Conservation (phyloP, 2,797 vertebrate species). For the Dromococcyx pavoninus region DNA sequence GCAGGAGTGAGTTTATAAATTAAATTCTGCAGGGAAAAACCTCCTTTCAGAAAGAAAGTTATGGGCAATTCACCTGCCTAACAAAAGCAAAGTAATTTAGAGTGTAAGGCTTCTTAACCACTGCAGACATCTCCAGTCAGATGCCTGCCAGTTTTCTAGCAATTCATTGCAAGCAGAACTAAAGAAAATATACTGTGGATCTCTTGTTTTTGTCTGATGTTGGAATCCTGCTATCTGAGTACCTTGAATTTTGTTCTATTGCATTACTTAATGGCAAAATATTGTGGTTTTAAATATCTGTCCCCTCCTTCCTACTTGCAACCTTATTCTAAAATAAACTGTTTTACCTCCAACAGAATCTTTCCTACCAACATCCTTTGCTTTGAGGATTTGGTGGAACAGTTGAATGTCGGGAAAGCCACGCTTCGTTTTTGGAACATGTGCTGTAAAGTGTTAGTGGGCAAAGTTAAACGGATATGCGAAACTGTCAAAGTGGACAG, state of each 20-base stretch:
- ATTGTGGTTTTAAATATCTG: not conserved
- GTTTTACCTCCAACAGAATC: not conserved
- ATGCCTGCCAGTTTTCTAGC: not conserved
- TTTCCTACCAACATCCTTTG: not conserved
- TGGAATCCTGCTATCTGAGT: not conserved
- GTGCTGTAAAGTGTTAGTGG: not conserved
- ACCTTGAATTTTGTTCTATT: not conserved
- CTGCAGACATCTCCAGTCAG: not conserved
- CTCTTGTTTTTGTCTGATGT: not conserved
- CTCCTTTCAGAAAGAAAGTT: not conserved
- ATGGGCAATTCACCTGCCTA: constrained; percentile 14
- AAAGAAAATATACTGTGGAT: not conserved
- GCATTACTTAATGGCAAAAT: not conserved
- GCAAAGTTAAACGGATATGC: not conserved
- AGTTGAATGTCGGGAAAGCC: not conserved
- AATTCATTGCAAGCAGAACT: not conserved
- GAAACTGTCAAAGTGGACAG: not conserved
- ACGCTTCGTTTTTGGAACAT: not conserved
- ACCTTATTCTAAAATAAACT: not conserved
- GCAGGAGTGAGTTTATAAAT: constrained; percentile 52
- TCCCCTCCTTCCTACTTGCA: not conserved
- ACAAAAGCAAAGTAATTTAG: constrained; percentile 48
- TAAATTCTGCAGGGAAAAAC: constrained; percentile 43
- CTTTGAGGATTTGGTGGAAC: not conserved
- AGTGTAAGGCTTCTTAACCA: not conserved